These are phyloP conservation scores for Mastacembelus armatus DNA, from an alignment of 2,797 vertebrate species.

Conservation along the genomic window DNA sequence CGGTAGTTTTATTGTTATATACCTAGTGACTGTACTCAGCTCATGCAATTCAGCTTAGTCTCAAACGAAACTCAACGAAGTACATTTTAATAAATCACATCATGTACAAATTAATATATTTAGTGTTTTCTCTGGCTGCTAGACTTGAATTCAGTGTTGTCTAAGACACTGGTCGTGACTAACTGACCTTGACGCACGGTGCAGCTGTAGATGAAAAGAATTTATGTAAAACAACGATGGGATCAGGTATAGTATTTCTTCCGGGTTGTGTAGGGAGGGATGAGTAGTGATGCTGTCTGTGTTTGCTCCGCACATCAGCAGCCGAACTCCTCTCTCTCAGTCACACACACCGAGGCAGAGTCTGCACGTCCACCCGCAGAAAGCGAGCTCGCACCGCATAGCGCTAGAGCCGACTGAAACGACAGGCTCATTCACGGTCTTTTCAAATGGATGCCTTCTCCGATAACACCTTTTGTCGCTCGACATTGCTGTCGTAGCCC, in stretches of 20 bases:
- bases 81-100: background rate
- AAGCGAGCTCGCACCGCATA: slow-evolving; percentile 43
- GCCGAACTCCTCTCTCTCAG: slow-evolving; percentile 34
- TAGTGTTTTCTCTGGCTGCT: background rate
- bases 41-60: no score
- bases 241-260: slow-evolving; percentile 63
- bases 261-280: slow-evolving; percentile 78
- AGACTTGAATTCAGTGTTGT: background rate
- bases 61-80: no score
- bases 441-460: slow-evolving; percentile 52
- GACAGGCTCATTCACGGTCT: background rate
- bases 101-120: background rate
- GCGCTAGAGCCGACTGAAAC: slow-evolving; percentile 30
- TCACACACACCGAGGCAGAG: slow-evolving; percentile 49
- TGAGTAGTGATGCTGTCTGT: slow-evolving; percentile 72
- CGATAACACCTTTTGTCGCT: slow-evolving; percentile 20
- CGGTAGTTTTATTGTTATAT: background rate
- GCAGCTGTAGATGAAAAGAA: background rate
- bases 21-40: background rate
- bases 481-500: slow-evolving; percentile 6
- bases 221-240: slow-evolving; percentile 8
- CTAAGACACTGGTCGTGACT: background rate
- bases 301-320: slow-evolving; percentile 68
- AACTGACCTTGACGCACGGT: no score
- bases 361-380: slow-evolving; percentile 65